Evolutionary conservation across 2,888 invertebrate species (phyloP).

Genomic region (Yponomeuta evonymella): DNA sequence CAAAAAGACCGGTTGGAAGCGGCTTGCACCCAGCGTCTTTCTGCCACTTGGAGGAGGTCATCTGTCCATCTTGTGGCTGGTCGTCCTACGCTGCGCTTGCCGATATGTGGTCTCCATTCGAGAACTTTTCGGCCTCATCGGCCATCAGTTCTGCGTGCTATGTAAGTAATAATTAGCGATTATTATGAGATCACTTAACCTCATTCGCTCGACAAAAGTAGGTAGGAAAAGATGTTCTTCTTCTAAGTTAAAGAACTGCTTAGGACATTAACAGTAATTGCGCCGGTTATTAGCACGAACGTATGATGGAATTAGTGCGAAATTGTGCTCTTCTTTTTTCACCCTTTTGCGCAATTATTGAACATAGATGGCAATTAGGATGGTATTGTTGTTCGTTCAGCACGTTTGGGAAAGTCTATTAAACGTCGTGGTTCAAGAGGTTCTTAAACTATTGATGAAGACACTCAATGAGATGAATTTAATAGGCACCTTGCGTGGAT

Average conservation of each 20-base stretch:
- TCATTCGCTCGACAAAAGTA: no score
- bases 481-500: background rate
- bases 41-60: no score
- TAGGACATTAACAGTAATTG: constrained; percentile 41
- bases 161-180: no score
- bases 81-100: no score
- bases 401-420: background rate
- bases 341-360: constrained; percentile 6
- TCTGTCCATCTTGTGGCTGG: no score
- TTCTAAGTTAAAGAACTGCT: constrained; percentile 5
- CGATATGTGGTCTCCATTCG: no score
- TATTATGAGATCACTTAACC: no score
- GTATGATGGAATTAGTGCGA: constrained; percentile 23
- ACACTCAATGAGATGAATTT: background rate
- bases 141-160: no score
- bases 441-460: background rate
- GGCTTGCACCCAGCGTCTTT: no score
- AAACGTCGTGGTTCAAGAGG: background rate
- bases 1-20: no score
- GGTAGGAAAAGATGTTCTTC: background rate
- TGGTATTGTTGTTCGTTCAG: background rate
- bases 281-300: constrained; percentile 39
- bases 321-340: constrained; percentile 22
- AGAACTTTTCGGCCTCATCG: no score
- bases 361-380: constrained; percentile 13